Conservation (phyloP, 2,797 vertebrate genomes). For the Apogon hyalosoma region DNA sequence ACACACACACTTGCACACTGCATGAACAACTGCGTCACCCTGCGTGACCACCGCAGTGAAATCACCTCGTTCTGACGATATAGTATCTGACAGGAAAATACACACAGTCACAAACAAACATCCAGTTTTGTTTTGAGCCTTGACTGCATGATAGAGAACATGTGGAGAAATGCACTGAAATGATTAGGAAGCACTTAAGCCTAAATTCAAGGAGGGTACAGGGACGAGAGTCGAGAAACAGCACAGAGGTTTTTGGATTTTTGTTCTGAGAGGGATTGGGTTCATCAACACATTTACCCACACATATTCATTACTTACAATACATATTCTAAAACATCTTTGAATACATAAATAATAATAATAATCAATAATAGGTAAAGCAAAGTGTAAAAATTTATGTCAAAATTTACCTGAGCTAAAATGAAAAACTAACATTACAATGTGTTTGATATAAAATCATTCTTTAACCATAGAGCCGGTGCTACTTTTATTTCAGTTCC, state of each 20-base stretch:
- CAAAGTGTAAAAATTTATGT: too few relatives aligned
- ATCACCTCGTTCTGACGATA: conserved; percentile 7
- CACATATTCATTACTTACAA: too few relatives aligned
- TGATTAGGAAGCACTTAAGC: not conserved
- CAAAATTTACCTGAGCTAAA: too few relatives aligned
- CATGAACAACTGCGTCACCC: conserved; percentile 18
- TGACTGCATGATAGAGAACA: not conserved
- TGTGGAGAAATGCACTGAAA: conserved; percentile 4
- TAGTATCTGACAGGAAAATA: conserved; percentile 25
- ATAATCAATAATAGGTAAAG: too few relatives aligned
- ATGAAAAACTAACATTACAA: too few relatives aligned
- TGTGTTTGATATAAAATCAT: too few relatives aligned
- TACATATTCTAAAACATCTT: too few relatives aligned
- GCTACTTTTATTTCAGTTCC: too few relatives aligned
- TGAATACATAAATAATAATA: too few relatives aligned
- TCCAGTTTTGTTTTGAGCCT: conserved; percentile 9
- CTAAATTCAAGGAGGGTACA: not conserved
- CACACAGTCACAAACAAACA: conserved; percentile 19
- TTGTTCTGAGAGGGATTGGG: conserved; percentile 1
- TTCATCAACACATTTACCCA: too few relatives aligned
- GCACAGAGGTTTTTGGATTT: not conserved
- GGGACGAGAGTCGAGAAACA: not conserved
- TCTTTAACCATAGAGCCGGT: too few relatives aligned
- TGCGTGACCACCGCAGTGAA: conserved; percentile 20
- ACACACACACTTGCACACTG: conserved; percentile 28